Evolutionary conservation across 2,797 vertebrate species (phyloP), one percentile per base, ranked within the genome.

Genomic region (Alcedo quadribrachys): DNA sequence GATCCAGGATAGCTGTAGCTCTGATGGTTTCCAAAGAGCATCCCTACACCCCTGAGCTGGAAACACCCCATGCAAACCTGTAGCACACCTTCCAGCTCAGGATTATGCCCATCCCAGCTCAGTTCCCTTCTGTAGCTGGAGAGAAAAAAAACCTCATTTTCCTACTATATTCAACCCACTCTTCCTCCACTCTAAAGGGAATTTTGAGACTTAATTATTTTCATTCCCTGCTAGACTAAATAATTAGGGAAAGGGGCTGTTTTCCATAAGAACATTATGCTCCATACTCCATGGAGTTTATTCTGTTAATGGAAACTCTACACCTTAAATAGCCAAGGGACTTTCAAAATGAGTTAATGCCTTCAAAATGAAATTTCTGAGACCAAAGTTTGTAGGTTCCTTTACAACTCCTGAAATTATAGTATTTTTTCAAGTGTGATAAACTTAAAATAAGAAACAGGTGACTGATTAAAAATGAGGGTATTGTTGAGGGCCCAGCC

Each of bases 211-310:
- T 95, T 95, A 95, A 96, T 96, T 96, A 95, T 96, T 96, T 96
- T 96, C 94, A 81, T 95, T 96, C 95, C 93, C 92, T 95, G 87
- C 95, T 96, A 96, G 95, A 96, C 96, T 96, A 96, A 96, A 96
- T 96, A 96, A 96, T 96, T 96, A 96, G 95, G 92, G 89, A 85
- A 80, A 95, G 92, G 94, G 91, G 15, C 83, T 95, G 96, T 95
- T 96, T 96, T 93, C 95, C 93, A 91, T 95, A 92, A 94, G 96
- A 95, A 65, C 89, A 85, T 87, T 42, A 71, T 2, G n/a, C 85
- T 87, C 81, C 91, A 11, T 60, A 80, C 81, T 93, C 94, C 87
- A n/a, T 4, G 11, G 93, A 83, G 87, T 92, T 95, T 71, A 58
- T 87, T 86, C 95, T 93, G 87, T 25, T 94, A 92, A 96, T 95